Evolutionary conservation across 2,113 vertebrate genomes (phyloP), one percentile per base, ranked within the genome.

Genomic region (Spea bombifrons): DNA sequence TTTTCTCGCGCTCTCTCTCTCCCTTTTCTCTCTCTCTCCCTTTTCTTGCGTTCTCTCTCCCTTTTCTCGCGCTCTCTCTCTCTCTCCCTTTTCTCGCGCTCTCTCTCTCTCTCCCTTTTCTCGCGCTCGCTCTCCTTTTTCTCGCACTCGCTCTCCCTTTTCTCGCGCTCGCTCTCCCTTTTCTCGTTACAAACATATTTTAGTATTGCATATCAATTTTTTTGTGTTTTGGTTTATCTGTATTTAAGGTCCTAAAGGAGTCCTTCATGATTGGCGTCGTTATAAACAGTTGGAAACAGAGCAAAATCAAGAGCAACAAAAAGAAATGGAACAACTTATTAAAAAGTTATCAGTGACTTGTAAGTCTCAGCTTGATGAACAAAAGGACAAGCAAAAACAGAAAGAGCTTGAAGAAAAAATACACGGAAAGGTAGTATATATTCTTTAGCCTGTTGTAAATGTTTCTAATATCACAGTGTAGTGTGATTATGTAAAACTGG

Each of bases 251-350:
- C 97, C 97, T 7, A 99, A 99, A 86, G 97, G 97, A 5, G 97
- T 99, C 76, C 96, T 99, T 80, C 96, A 98, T 13, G 97, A 99
- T 87, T 99, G 97, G 97, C 87, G 97, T 17, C 95, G 97, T 69
- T 99, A 93, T 84, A 99, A 99, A 73, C 96, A 99, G 81, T 84
- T 99, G 89, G 95, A 99, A 83, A 97, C 94, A 0, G 97, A 99
- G 78, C 97, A 98, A 82, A 90, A 91, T 75, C 93, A 94, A 76
- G 97, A 98, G 84, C 96, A 99, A 86, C 92, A 95, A 81, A 90
- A 88, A 45, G 97, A 99, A 86, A 96, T 99, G 96, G 95, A 98
- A 49, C 81, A 92, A 43, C 92, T 99, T 66, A 95, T 99, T 16
- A 95, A 96, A 85, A 98, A 94, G 84, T 88, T 99, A 6, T 96